phyloP scores from a whole-genome alignment of 2,797 vertebrate species.

The Dallia pectoralis region DNA sequence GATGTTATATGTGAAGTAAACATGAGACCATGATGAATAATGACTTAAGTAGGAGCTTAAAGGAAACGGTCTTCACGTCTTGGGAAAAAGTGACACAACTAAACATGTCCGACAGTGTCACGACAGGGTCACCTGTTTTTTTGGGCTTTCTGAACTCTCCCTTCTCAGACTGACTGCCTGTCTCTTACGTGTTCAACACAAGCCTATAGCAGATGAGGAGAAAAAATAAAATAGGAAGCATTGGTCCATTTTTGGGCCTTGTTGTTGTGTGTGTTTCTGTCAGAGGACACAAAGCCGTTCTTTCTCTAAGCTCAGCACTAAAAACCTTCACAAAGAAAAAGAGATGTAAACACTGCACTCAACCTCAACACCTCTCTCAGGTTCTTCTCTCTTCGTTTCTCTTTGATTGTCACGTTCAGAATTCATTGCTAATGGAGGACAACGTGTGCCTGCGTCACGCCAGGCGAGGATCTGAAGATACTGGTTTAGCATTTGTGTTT shows the following conservation, averaged over 20 bases:
- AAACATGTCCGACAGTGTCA: not conserved
- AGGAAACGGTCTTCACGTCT: not conserved
- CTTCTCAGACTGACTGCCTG: not conserved
- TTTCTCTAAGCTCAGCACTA: not conserved
- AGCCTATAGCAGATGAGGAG: no score
- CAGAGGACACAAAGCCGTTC: not conserved
- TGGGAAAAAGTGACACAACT: not conserved
- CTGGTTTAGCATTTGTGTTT: conserved; percentile 18
- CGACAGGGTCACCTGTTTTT: not conserved
- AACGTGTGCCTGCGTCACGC: conserved; percentile 7
- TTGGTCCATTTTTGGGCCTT: not conserved
- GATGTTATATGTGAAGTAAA: conserved; percentile 47
- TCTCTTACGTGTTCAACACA: not conserved
- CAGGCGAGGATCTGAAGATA: conserved; percentile 19
- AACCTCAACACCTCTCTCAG: not conserved
- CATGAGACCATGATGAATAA: conserved; percentile 60
- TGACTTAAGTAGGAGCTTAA: conserved; percentile 35
- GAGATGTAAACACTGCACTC: not conserved
- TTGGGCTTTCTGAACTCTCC: not conserved
- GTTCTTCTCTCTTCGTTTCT: not conserved
- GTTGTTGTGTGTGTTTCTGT: not conserved
- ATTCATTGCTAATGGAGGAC: conserved; percentile 32
- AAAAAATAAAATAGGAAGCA: no score
- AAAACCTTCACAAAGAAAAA: not conserved
- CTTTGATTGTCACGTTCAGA: conserved; percentile 23